Percentiles rank a stretch among this genome's conserved stretches.
Evolutionary conservation across 2,113 vertebrate genomes (phyloP).

Genomic region (Pluvianellus socialis): DNA sequence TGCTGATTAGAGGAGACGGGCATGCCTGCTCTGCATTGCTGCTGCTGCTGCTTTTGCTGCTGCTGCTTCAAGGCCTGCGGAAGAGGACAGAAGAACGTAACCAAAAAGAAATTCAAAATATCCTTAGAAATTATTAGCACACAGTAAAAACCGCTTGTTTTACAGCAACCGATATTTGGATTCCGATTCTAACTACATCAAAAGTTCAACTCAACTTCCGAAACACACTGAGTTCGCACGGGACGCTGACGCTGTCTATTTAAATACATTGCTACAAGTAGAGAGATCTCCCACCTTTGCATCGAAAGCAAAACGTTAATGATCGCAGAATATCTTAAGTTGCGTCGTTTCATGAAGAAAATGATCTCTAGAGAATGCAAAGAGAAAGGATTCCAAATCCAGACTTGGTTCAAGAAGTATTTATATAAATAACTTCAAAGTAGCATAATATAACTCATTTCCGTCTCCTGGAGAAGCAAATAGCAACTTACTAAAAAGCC

Average conservation of each 20-base stretch:
- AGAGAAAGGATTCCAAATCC: not conserved
- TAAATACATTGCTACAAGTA: fast-evolving
- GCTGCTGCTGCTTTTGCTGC: conserved; percentile 86
- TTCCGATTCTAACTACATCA: fast-evolving
- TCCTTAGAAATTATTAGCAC: too few relatives aligned
- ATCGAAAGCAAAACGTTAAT: not conserved
- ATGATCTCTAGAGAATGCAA: not conserved
- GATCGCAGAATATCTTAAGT: not conserved
- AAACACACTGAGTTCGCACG: fast-evolving
- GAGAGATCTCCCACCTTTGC: not conserved
- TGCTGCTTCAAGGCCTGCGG: conserved; percentile 91
- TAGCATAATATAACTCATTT: not conserved
- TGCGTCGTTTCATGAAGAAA: not conserved
- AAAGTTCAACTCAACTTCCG: not conserved
- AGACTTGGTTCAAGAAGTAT: not conserved
- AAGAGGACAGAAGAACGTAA: not conserved
- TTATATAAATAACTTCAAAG: not conserved
- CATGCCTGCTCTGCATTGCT: conserved; percentile 84
- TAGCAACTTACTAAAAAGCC: not conserved
- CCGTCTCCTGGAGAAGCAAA: not conserved
- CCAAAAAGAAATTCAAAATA: not conserved
- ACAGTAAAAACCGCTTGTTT: not conserved
- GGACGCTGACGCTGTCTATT: too few relatives aligned
- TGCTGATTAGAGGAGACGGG: conserved; percentile 81
- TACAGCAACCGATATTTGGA: fast-evolving